phyloP scores from a whole-genome alignment of 2,888 invertebrate genomes.

The Lepidocyrtoides sp. region DNA sequence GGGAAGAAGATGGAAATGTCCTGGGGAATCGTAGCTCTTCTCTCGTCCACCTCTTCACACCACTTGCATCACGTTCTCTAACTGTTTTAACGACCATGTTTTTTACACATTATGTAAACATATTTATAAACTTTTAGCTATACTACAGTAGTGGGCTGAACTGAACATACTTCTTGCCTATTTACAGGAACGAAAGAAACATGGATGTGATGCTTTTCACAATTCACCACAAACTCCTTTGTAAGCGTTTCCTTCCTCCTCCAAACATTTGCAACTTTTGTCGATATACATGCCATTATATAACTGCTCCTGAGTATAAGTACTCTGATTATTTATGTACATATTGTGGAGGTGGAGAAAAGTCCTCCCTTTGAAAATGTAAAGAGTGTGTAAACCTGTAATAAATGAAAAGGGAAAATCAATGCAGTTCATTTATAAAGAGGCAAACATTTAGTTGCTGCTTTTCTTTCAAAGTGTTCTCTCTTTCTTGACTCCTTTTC shows the following conservation, averaged over 20 bases:
- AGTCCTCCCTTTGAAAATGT: background rate
- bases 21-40: background rate
- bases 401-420: constrained; percentile 30
- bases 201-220: constrained; percentile 21
- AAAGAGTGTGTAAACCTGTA: constrained; percentile 21
- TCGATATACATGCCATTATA: background rate
- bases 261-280: background rate
- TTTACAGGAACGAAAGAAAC: background rate
- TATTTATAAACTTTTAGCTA: background rate
- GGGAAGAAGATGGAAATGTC: background rate
- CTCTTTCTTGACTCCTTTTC: background rate
- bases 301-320: background rate
- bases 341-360: background rate
- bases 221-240: constrained; percentile 40
- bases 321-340: too few relatives aligned
- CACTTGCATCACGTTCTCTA: constrained; percentile 17
- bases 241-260: constrained; percentile 46
- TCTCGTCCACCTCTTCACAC: background rate
- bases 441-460: constrained; percentile 23
- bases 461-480: constrained; percentile 47
- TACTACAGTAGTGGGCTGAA: background rate
- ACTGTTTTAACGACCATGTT: background rate
- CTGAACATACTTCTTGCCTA: background rate
- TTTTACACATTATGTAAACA: background rate
- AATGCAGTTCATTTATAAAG: constrained; percentile 45